These are phyloP conservation scores for Chironomus tepperi DNA, from an alignment of 1,140 invertebrate genomes.

Conservation along the genomic window DNA sequence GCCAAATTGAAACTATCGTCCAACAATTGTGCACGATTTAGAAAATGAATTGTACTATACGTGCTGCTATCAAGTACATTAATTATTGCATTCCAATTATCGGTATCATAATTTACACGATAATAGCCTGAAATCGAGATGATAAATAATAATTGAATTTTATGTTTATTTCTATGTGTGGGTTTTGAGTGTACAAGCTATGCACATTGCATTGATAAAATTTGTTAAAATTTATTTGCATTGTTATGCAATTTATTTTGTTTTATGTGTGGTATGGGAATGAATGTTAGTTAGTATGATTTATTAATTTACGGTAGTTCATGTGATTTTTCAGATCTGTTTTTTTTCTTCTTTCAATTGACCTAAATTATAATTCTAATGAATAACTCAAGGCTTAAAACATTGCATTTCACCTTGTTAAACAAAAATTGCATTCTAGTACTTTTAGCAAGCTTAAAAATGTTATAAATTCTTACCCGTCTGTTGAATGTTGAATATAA, in stretches of 20 bases:
- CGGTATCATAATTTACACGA: conserved; percentile 51
- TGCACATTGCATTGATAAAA: not conserved
- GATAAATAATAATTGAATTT: not conserved
- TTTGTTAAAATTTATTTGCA: not conserved
- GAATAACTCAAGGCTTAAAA: no score
- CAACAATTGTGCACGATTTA: conserved; percentile 53
- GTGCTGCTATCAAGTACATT: conserved; percentile 38
- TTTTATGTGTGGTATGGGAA: no score
- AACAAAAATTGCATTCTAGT: no score
- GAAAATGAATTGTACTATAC: conserved; percentile 43
- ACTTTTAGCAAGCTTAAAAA: no score
- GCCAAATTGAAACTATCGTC: conserved; percentile 45
- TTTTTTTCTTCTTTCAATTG: no score
- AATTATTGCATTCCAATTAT: conserved; percentile 45
- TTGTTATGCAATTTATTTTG: not conserved
- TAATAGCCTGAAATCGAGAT: conserved; percentile 35
- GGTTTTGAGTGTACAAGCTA: not conserved
- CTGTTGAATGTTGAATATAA: conserved; percentile 63
- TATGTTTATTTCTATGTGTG: not conserved
- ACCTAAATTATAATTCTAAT: no score
- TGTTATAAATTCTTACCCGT: conserved; percentile 44
- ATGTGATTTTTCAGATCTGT: no score
- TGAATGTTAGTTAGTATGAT: no score
- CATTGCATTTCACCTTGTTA: no score
- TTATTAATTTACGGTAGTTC: no score